These are phyloP conservation scores for Itoplectis maculator DNA, from an alignment of 2,888 invertebrate genomes.

Conservation along the genomic window DNA sequence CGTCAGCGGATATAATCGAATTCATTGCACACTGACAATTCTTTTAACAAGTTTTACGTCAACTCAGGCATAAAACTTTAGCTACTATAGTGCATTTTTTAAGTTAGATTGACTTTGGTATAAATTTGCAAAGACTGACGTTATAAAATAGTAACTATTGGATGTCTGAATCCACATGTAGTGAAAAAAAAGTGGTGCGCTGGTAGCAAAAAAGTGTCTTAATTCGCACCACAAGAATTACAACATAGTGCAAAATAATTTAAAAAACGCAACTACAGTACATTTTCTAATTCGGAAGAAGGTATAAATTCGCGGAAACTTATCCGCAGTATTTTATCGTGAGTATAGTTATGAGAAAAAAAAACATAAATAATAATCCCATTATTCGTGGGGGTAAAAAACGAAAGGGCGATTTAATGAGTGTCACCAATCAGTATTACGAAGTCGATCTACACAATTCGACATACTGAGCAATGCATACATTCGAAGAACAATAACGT, in stretches of 20 bases:
- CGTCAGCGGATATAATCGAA: not conserved
- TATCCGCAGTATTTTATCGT: conserved; percentile 1
- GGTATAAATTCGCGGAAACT: not conserved
- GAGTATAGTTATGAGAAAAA: not conserved
- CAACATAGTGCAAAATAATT: not conserved
- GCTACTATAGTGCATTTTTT: conserved; percentile 7
- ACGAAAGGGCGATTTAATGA: conserved; percentile 2
- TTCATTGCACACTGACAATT: not conserved
- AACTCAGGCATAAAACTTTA: not conserved
- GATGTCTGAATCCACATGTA: not conserved
- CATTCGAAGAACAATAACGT: conserved; percentile 16
- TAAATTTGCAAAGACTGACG: conserved; percentile 11
- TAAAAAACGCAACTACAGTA: not conserved
- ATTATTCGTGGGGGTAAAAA: conserved; percentile 8
- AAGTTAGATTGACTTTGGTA: not conserved
- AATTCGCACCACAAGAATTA: not conserved
- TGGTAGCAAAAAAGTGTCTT: not conserved
- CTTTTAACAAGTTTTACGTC: not conserved
- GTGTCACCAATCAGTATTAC: conserved; percentile 49
- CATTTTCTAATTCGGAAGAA: not conserved
- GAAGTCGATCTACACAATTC: not conserved
- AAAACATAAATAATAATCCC: not conserved
- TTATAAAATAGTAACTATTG: not conserved
- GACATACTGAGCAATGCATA: conserved; percentile 29
- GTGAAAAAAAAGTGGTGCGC: not conserved